Evolutionary conservation across 2,113 vertebrate genomes (phyloP), one percentile per base, ranked within the genome.

Genomic region (Lagenorhynchus albirostris): DNA sequence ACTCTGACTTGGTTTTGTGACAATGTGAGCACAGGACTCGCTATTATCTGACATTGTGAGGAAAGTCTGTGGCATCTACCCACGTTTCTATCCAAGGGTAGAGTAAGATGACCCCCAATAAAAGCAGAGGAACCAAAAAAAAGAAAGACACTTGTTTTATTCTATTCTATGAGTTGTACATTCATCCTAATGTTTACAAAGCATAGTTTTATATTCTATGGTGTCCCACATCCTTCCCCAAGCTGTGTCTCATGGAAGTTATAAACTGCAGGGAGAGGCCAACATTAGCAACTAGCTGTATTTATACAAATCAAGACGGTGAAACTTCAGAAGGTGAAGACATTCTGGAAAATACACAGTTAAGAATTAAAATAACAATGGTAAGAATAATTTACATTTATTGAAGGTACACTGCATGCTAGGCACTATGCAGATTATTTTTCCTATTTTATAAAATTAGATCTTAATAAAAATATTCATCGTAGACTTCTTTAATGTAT

Each of bases 251-350:
- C 31, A 36, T 18, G 13, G 31, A 58, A 38, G 0, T 50, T 53
- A 25, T 26, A 41, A 41, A 58, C 9, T 1, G 15, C 1, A 20
- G 60, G 33, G 15, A 65, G 23, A 76, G 14, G 0, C 1, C 62
- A 13, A 79, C 15, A 1, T n/a, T 10, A 71, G 2, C 1, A 9
- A 5, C 20, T 21, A 21, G 20, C 12, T 5, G 14, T 8, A 10
- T 62, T 47, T 21, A 20, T 55, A 33, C 68, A 85, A 60, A 47
- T 5, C 1, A 71, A 82, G 23, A 63, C 2, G 2, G n/a, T 41
- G 38, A 86, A 26, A 2, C 18, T 20, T 31, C 18, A 41, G 38
- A 17, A 55, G 2, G 31, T 29, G 20, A 79, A 62, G 3, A 50
- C n/a, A 18, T 68, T 36, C 29, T 84, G 36, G 23, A 80, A 81